Percentiles rank a stretch among this genome's conserved stretches.
Conservation (phyloP, 2,888 invertebrate genomes). For the Odontocolon sp. region DNA sequence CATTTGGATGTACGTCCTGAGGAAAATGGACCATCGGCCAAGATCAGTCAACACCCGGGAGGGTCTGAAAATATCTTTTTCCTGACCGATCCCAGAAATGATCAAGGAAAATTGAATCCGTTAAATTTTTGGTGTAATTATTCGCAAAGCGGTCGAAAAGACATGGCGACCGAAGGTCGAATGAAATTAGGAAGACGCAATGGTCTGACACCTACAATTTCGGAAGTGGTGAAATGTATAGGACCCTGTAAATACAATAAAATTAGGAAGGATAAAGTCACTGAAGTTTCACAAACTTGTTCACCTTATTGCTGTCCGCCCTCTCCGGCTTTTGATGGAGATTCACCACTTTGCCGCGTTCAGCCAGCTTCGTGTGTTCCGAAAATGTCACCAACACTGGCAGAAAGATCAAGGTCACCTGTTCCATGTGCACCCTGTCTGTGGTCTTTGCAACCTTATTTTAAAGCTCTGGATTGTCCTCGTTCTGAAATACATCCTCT, state of each 20-base stretch:
- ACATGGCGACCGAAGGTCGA: too few species aligned
- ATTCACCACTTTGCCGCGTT: not conserved
- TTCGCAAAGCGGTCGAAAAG: too few species aligned
- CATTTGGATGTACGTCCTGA: constrained; percentile 28
- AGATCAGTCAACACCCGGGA: constrained; percentile 44
- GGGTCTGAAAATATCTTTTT: not conserved
- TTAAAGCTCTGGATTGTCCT: not conserved
- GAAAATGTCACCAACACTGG: not conserved
- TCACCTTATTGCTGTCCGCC: not conserved
- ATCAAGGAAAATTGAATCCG: not conserved
- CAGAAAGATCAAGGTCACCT: not conserved
- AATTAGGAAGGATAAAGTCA: not conserved
- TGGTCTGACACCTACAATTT: constrained; percentile 56
- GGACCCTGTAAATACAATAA: constrained; percentile 22
- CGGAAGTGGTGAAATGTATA: constrained; percentile 38
- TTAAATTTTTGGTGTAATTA: constrained; percentile 8
- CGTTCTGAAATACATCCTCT: constrained; percentile 30
- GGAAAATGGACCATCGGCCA: constrained; percentile 44
- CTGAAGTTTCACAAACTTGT: constrained; percentile 10
- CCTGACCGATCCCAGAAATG: not conserved
- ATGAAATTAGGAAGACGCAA: constrained; percentile 47
- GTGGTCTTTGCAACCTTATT: constrained; percentile 28
- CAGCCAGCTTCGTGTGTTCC: constrained; percentile 4
- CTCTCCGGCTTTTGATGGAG: not conserved
- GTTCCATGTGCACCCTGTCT: constrained; percentile 10